Percentiles rank a stretch among this genome's conserved stretches.
phyloP scores from a whole-genome alignment of 2,797 vertebrate genomes.

The Falco berigora region DNA sequence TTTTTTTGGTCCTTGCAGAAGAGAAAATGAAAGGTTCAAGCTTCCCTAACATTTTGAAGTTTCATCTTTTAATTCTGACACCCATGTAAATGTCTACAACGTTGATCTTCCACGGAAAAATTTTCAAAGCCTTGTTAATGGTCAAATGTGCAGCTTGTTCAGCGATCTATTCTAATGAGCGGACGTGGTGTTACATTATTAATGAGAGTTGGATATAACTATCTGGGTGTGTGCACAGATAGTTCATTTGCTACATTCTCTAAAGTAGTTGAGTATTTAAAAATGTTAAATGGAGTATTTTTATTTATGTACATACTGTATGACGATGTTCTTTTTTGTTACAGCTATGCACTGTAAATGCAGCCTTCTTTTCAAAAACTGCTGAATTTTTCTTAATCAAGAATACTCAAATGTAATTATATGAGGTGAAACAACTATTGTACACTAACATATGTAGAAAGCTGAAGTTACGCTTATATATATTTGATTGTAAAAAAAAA shows the following conservation, averaged over 20 bases:
- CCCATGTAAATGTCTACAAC: slow-evolving; percentile 75
- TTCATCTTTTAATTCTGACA: slow-evolving; percentile 74
- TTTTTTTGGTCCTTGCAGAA: slow-evolving; percentile 39
- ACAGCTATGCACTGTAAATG: slow-evolving; percentile 99
- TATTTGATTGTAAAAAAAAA: slow-evolving; percentile 93
- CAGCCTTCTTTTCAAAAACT: slow-evolving; percentile 96
- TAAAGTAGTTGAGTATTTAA: slow-evolving; percentile 94
- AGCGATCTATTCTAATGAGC: slow-evolving; percentile 81
- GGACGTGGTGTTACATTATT: slow-evolving; percentile 86
- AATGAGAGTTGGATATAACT: slow-evolving; percentile 78
- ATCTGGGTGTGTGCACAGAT: slow-evolving; percentile 81
- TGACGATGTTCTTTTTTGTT: slow-evolving; percentile 95
- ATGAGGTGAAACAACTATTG: slow-evolving; percentile 88
- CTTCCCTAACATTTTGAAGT: slow-evolving; percentile 73
- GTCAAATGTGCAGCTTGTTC: slow-evolving; percentile 86
- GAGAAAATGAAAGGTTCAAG: slow-evolving; percentile 66
- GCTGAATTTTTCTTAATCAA: slow-evolving; percentile 94
- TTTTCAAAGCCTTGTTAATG: slow-evolving; percentile 83
- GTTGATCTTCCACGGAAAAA: slow-evolving; percentile 81
- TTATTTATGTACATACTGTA: slow-evolving; percentile 97
- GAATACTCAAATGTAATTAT: slow-evolving; percentile 96
- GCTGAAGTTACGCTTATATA: slow-evolving; percentile 86
- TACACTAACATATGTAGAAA: slow-evolving; percentile 93
- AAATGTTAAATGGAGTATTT: slow-evolving; percentile 94
- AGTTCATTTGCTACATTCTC: slow-evolving; percentile 87